These are phyloP conservation scores for Apis florea DNA, from an alignment of 1,140 invertebrate genomes.

Conservation along the genomic window DNA sequence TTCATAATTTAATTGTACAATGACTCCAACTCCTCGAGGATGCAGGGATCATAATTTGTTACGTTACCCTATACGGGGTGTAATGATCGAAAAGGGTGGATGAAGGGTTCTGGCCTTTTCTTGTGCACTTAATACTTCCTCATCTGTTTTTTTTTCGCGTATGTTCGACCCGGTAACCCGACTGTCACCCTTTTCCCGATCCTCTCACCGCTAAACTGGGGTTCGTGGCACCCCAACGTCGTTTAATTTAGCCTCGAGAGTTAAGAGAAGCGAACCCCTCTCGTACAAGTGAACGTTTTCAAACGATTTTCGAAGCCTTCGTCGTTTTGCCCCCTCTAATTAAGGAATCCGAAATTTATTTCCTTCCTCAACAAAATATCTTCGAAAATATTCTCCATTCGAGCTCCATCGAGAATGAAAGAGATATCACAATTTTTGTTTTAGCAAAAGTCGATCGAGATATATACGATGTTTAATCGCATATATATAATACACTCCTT, in stretches of 20 bases:
- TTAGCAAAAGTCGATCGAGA: not conserved
- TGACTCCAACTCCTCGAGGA: too few species aligned
- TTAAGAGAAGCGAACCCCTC: constrained; percentile 21
- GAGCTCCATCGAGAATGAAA: too few species aligned
- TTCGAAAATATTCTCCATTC: too few species aligned
- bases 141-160: constrained; percentile 11
- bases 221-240: constrained; percentile 52
- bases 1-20: too few species aligned
- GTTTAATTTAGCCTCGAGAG: constrained; percentile 53
- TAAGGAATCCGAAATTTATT: not conserved
- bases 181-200: constrained; percentile 20
- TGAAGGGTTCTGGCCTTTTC: constrained; percentile 35
- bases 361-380: not conserved
- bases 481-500: too few species aligned
- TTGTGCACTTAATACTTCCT: constrained; percentile 42
- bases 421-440: too few species aligned
- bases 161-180: constrained; percentile 40
- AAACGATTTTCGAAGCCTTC: constrained; percentile 37
- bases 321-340: not conserved
- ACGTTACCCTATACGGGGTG: constrained; percentile 26
- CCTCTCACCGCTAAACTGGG: constrained; percentile 45
- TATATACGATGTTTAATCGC: too few species aligned
- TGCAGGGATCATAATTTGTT: too few species aligned
- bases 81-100: constrained; percentile 33
- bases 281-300: constrained; percentile 8